Evolutionary conservation across 2,797 vertebrate species (phyloP), one percentile per base, ranked within the genome.

Genomic region (Crenuchus spilurus): DNA sequence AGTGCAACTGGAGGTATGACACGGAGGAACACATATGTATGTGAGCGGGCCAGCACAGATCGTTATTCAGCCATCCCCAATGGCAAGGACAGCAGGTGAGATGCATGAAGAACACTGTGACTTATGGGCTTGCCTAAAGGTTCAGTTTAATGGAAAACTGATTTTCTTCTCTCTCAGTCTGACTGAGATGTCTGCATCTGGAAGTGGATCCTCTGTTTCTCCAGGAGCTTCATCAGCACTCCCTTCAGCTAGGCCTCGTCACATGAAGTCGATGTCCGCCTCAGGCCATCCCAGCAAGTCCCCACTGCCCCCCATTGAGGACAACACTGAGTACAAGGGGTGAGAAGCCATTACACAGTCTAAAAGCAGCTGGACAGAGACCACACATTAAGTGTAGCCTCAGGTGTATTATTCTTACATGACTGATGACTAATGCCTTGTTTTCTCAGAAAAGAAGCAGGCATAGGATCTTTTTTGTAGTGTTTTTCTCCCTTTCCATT

Each of bases 221-320:
- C 88, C 94, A 31, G 84, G 90, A 44, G 86, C 78, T 1, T 79
- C 91, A 0, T 89, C 95, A 0, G 90, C 91, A 0, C 84, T 92
- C 6, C 86, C 92, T 49, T 93, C 97, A 1, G 88, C 97, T 0
- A 92, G 98, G 52, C 96, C 97, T 33, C 96, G 97, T 18, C 98
- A 99, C 85, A 95, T 97, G 67, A 99, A 99, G 87, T 99, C 98
- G 48, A 98, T 99, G 96, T 99, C 98, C 0, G 93, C 98, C 33
- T 99, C 98, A 24, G 95, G 96, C 51, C 98, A 99, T 68, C 97
- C 98, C 13, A 93, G 94, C 52, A 99, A 98, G 90, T 94, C 95
- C 80, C 95, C 95, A 70, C 94, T 99, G 86, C 97, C 98, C 77
- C 96, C 98, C 81, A 99, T 99, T 55, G 97, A 98, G 58, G 97